Conservation (phyloP, 2,888 invertebrate species). For the Conus canariensis region DNA sequence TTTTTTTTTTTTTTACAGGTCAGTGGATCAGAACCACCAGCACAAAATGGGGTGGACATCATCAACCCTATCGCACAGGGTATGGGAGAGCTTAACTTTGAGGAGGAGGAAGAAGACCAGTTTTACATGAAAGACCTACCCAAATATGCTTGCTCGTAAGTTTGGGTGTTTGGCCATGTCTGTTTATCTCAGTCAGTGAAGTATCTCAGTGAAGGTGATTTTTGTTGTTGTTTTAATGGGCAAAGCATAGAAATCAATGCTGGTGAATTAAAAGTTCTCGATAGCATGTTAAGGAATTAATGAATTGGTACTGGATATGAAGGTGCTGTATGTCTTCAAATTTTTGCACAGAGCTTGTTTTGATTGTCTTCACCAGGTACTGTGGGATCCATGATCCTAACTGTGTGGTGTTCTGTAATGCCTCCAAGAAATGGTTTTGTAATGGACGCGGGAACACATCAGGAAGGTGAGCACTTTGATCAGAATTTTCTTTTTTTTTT, state of each 20-base stretch:
- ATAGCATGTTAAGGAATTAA: too few relatives aligned
- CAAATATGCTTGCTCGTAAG: slow-evolving; percentile 91
- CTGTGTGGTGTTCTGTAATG: slow-evolving; percentile 98
- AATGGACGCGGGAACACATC: slow-evolving; percentile 99
- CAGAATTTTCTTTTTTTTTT: background rate
- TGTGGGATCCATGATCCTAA: slow-evolving; percentile 99
- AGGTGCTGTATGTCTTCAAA: too few relatives aligned
- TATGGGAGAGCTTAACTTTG: slow-evolving; percentile 90
- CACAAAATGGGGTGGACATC: slow-evolving; percentile 80
- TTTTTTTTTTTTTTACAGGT: slow-evolving; percentile 79
- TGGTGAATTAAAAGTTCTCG: too few relatives aligned
- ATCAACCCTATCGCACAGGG: slow-evolving; percentile 82
- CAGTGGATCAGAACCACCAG: slow-evolving; percentile 83
- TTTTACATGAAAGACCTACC: slow-evolving; percentile 92
- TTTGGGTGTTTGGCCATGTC: slow-evolving; percentile 38
- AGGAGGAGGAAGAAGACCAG: slow-evolving; percentile 94
- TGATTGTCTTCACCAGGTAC: slow-evolving; percentile 84
- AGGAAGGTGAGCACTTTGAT: slow-evolving; percentile 82
- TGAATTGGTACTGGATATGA: too few relatives aligned
- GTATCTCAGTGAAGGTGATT: too few relatives aligned
- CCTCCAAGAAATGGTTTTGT: slow-evolving; percentile 99
- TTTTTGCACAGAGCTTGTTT: too few relatives aligned
- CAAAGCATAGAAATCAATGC: background rate
- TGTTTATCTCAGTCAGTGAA: too few relatives aligned
- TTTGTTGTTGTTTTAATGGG: too few relatives aligned